These are phyloP conservation scores for Gibbula magus DNA, from an alignment of 2,888 invertebrate species.

Conservation along the genomic window DNA sequence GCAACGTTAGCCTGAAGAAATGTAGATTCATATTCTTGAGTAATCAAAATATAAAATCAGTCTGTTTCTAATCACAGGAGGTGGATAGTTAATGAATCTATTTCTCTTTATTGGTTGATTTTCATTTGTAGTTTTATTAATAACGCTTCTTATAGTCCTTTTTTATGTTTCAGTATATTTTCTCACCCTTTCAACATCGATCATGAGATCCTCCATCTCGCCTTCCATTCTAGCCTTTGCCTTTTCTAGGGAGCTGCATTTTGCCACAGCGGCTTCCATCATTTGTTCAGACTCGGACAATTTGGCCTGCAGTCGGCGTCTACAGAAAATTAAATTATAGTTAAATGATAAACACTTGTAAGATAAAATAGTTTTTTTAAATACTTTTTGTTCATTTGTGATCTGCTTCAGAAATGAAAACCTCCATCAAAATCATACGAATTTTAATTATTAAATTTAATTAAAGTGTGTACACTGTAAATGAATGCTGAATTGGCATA, in stretches of 20 bases:
- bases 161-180: constrained; percentile 61
- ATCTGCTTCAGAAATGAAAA: too few species aligned
- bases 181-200: constrained; percentile 97
- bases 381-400: too few species aligned
- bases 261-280: constrained; percentile 97
- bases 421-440: too few species aligned
- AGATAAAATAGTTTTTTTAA: too few species aligned
- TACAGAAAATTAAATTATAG: constrained; percentile 24
- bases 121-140: background rate
- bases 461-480: too few species aligned
- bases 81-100: too few species aligned
- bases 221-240: constrained; percentile 97
- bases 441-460: too few species aligned
- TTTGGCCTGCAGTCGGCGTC: constrained; percentile 90
- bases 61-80: too few species aligned
- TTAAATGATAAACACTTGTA: too few species aligned
- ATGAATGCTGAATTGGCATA: too few species aligned
- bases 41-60: too few species aligned
- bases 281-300: constrained; percentile 97
- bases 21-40: too few species aligned
- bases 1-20: constrained; percentile 57
- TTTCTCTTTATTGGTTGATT: background rate
- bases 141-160: background rate
- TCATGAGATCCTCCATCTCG: constrained; percentile 97
- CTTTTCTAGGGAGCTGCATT: constrained; percentile 97